Evolutionary conservation across 2,113 vertebrate species (phyloP), one percentile per base, ranked within the genome.

Genomic region (Carlito syrichta): DNA sequence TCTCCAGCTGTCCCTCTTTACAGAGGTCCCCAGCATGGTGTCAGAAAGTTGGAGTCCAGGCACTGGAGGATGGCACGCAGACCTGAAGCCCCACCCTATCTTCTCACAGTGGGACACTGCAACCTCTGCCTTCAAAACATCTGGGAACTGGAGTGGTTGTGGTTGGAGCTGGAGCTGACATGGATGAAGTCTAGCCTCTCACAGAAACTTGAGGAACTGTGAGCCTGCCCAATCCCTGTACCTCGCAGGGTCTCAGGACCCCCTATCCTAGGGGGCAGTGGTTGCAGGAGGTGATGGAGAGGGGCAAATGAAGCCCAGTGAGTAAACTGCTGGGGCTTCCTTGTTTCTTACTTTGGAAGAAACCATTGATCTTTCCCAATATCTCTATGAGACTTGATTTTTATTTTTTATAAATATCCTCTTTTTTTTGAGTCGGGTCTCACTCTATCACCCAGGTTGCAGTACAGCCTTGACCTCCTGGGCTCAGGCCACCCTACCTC

Each of bases 11-110:
- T 1, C 22, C 30, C 4, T 3, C 16, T 32, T 13, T 10, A 4
- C 6, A 0, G 0, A 38, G 63, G 12, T 11, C 35, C 35, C n/a
- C 5, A 19, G 48, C 19, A 43, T n/a, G 38, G 10, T 1, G 2
- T 62, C 12, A 45, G 8, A 9, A 17, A 9, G 2, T 32, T 43
- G 27, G 62, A 8, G 35, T 8, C 17, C 1, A 2, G 6, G 2
- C 45, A 1, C 20, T 8, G 38, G 48, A 13, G 1, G 12, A 3
- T n/a, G 3, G 27, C 45, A 40, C 0, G 2, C 63, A 40, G 32
- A 5, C 1, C 17, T 23, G 8, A 9, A 1, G 5, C 20, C 38
- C 32, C 1, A 9, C 17, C 40, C 6, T 32, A 19, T 40, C 54
- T 35, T 40, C 40, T 10, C 2, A 20, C 56, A n/a, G n/a, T 23